These are phyloP conservation scores for Meiosimyza platycephala DNA, from an alignment of 2,888 invertebrate species.

Conservation along the genomic window DNA sequence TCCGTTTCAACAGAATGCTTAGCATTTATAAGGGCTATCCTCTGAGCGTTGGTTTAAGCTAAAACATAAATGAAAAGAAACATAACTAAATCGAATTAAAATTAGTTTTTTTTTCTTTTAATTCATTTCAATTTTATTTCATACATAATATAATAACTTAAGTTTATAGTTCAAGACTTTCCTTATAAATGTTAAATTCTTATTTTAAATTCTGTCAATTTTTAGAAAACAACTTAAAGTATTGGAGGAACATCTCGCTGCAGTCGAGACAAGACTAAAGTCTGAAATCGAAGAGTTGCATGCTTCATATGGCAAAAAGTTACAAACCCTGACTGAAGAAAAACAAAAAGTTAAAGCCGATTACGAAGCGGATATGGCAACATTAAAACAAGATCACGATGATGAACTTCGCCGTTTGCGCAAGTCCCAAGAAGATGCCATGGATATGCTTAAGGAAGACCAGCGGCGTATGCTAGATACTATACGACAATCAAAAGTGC, in stretches of 20 bases:
- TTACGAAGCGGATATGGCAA: constrained; percentile 53
- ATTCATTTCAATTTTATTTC: too few relatives aligned
- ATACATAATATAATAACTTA: too few relatives aligned
- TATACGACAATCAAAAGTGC: constrained; percentile 63
- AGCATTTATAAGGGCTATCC: too few relatives aligned
- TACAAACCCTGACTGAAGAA: constrained; percentile 52
- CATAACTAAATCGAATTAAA: too few relatives aligned
- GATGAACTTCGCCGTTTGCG: constrained; percentile 58
- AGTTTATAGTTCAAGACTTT: too few relatives aligned
- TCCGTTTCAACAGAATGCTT: too few relatives aligned
- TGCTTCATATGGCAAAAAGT: constrained; percentile 56
- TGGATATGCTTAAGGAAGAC: constrained; percentile 56
- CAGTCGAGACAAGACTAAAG: constrained; percentile 61
- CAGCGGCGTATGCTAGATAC: constrained; percentile 59
- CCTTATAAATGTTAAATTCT: too few relatives aligned
- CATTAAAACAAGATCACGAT: constrained; percentile 58
- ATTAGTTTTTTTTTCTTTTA: too few relatives aligned
- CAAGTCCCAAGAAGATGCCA: constrained; percentile 58
- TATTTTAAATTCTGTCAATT: neutral
- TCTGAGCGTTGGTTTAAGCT: too few relatives aligned
- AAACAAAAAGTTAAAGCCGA: constrained; percentile 51
- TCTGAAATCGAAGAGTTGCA: constrained; percentile 56
- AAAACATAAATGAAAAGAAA: too few relatives aligned
- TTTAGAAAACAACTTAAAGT: constrained; percentile 63
- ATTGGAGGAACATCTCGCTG: constrained; percentile 58